phyloP scores from a whole-genome alignment of 2,797 vertebrate species.

The Champsocephalus esox region DNA sequence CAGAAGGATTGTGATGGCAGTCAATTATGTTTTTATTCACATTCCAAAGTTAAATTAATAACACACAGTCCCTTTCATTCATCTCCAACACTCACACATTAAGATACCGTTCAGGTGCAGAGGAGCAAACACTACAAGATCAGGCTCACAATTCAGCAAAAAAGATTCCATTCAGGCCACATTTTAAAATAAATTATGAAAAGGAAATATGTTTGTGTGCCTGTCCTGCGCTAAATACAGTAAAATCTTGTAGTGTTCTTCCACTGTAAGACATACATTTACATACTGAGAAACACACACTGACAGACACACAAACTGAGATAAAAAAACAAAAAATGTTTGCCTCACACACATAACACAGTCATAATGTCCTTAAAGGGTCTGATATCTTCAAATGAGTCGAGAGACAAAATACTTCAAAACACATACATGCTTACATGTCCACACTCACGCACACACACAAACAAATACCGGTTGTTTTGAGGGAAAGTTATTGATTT shows the following conservation, averaged over 20 bases:
- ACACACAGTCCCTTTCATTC: slow-evolving; percentile 35
- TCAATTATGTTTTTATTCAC: slow-evolving; percentile 71
- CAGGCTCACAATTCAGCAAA: slow-evolving; percentile 18
- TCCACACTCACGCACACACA: slow-evolving; percentile 28
- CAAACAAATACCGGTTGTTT: slow-evolving; percentile 47
- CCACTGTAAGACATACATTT: slow-evolving; percentile 44
- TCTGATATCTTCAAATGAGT: slow-evolving; percentile 52
- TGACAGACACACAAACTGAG: slow-evolving; percentile 33
- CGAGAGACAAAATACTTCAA: slow-evolving; percentile 36
- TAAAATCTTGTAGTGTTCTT: slow-evolving; percentile 47
- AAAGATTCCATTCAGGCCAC: slow-evolving; percentile 36
- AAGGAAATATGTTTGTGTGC: slow-evolving; percentile 41
- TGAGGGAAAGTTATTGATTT: slow-evolving; percentile 51
- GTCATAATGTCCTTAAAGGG: slow-evolving; percentile 66
- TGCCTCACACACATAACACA: background rate
- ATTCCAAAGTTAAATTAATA: slow-evolving; percentile 71
- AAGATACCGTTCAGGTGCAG: slow-evolving; percentile 45
- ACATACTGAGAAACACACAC: slow-evolving; percentile 31
- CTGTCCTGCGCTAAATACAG: slow-evolving; percentile 20
- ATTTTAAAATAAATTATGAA: slow-evolving; percentile 49
- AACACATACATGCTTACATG: slow-evolving; percentile 36
- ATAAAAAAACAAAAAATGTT: slow-evolving; percentile 30
- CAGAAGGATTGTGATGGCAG: slow-evolving; percentile 15
- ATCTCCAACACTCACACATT: slow-evolving; percentile 29
- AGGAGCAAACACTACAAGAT: slow-evolving; percentile 44